phyloP scores from a whole-genome alignment of 2,113 vertebrate genomes.

The Ptyas mucosa region DNA sequence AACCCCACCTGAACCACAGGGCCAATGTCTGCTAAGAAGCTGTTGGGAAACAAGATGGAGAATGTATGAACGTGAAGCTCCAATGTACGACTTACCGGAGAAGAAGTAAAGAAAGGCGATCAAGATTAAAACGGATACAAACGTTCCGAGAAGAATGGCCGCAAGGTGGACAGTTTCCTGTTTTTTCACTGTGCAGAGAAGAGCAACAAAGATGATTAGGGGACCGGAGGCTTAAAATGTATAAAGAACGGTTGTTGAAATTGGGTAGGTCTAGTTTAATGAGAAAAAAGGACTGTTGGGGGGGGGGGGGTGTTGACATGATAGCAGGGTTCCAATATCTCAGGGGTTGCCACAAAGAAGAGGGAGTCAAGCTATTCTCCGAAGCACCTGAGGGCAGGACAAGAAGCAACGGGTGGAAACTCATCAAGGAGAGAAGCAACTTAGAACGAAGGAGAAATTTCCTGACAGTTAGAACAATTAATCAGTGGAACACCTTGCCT shows the following conservation, averaged over 20 bases:
- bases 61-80: background rate
- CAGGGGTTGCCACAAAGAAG: background rate
- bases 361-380: background rate
- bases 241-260: background rate
- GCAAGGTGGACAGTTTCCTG: background rate
- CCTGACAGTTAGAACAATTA: background rate
- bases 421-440: background rate
- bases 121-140: rapidly evolving
- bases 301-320: rapidly evolving
- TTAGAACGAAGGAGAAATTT: background rate
- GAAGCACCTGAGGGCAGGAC: background rate
- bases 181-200: background rate
- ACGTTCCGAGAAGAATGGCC: background rate
- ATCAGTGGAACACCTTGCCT: background rate
- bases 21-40: background rate
- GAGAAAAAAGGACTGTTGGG: background rate
- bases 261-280: background rate
- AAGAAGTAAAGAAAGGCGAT: rapidly evolving
- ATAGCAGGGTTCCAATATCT: background rate
- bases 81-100: background rate
- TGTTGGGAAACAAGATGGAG: background rate
- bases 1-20: background rate
- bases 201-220: background rate
- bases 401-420: background rate
- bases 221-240: background rate